Evolutionary conservation across 1,140 invertebrate species (phyloP).

Genomic region (Apis cerana): DNA sequence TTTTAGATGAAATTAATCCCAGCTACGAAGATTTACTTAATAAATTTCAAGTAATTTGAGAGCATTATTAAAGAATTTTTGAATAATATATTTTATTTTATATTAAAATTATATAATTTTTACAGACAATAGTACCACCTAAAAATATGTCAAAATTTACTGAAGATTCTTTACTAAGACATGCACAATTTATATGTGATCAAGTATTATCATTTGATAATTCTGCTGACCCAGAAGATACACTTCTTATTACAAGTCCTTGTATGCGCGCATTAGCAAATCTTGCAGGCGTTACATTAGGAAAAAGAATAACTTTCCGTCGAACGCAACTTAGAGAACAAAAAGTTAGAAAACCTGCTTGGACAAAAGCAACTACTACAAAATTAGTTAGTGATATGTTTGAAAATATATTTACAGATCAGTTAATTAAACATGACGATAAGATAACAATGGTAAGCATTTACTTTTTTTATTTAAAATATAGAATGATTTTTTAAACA

Average conservation of each 20-base stretch:
- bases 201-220: conserved; percentile 90
- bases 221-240: conserved; percentile 83
- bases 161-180: conserved; percentile 89
- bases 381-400: conserved; percentile 90
- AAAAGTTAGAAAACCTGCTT: conserved; percentile 79
- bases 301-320: conserved; percentile 82
- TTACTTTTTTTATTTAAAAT: background rate
- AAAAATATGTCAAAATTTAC: conserved; percentile 84
- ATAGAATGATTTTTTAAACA: background rate
- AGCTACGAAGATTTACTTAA: conserved; percentile 91
- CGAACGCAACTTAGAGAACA: conserved; percentile 81
- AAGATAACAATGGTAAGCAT: conserved; percentile 78
- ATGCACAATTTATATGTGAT: conserved; percentile 93
- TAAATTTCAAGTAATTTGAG: conserved; percentile 80
- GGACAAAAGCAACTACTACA: conserved; percentile 92
- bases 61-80: background rate
- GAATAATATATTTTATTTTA: conserved; percentile 14
- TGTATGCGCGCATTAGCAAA: conserved; percentile 90
- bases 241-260: conserved; percentile 86
- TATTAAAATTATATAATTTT: conserved; percentile 27
- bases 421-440: conserved; percentile 85
- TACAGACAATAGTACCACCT: conserved; percentile 83
- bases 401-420: conserved; percentile 90
- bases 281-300: conserved; percentile 89
- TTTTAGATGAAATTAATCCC: conserved; percentile 86